A percentile compares a stretch with the other conserved stretches of the same genome.
Conservation (phyloP, 2,888 invertebrate species). For the Synergus laeviventris region DNA sequence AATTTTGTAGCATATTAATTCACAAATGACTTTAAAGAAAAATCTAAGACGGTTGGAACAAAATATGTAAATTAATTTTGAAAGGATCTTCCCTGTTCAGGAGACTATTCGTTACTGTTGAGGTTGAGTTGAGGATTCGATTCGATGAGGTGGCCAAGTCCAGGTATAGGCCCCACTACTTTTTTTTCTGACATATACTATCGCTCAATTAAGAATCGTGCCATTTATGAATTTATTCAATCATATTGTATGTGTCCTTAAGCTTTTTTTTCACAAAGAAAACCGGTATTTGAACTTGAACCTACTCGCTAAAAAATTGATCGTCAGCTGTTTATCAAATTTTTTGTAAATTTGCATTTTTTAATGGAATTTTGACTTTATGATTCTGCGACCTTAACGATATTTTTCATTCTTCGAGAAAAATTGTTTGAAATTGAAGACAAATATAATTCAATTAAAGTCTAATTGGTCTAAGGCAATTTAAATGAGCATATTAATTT, state of each 20-base stretch:
- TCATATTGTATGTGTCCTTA: not conserved
- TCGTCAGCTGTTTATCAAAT: not conserved
- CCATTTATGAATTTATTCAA: constrained; percentile 23
- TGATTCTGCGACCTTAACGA: not conserved
- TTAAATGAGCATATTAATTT: too few species aligned
- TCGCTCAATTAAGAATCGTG: constrained; percentile 1
- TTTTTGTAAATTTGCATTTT: not conserved
- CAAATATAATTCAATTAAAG: not conserved
- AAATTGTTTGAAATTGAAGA: not conserved
- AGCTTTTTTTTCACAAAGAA: not conserved
- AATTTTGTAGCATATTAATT: not conserved
- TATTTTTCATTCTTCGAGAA: not conserved
- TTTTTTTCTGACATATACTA: constrained; percentile 10
- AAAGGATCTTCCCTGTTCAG: constrained; percentile 17
- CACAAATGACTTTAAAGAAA: not conserved
- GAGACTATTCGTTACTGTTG: constrained; percentile 19
- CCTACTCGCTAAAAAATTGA: not conserved
- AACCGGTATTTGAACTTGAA: constrained; percentile 13
- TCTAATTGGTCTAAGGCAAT: too few species aligned
- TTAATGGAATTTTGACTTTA: not conserved
- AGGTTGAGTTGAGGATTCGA: too few species aligned
- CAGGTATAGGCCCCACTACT: constrained; percentile 7
- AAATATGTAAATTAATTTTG: not conserved
- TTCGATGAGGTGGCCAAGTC: constrained; percentile 15
- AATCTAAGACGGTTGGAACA: not conserved